phyloP scores from a whole-genome alignment of 2,888 invertebrate genomes.

The Lacanobia wlatinum region DNA sequence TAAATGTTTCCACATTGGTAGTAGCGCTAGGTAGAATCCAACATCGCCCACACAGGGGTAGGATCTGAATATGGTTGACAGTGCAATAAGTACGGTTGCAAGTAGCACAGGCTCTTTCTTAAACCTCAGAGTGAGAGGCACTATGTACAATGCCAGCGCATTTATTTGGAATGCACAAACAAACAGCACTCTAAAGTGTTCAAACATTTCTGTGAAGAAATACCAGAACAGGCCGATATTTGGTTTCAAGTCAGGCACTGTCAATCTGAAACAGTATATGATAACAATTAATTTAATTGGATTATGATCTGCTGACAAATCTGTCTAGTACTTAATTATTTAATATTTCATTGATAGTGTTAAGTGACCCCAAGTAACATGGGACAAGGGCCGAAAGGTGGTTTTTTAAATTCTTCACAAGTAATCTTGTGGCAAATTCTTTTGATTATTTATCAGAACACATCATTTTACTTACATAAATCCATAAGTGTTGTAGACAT shows the following conservation, averaged over 20 bases:
- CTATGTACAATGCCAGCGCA: slow-evolving; percentile 96
- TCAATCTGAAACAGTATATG: slow-evolving; percentile 92
- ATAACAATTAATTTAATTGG: slow-evolving; percentile 1
- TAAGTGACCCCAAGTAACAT: not conserved
- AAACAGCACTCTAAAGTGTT: slow-evolving; percentile 98
- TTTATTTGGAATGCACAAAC: slow-evolving; percentile 99
- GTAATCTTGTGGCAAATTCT: not conserved
- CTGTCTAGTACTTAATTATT: not conserved
- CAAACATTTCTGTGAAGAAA: slow-evolving; percentile 99
- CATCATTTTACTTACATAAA: slow-evolving; percentile 93
- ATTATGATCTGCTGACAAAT: slow-evolving; percentile 1
- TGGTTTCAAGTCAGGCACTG: slow-evolving; percentile 98
- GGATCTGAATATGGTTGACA: slow-evolving; percentile 97
- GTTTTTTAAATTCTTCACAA: not conserved
- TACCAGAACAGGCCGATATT: slow-evolving; percentile 99
- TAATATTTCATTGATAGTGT: not conserved
- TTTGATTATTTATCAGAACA: not conserved
- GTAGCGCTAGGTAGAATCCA: slow-evolving; percentile 96
- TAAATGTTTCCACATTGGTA: slow-evolving; percentile 97
- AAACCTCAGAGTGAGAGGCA: slow-evolving; percentile 96
- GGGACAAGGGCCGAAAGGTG: not conserved
- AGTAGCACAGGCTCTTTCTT: slow-evolving; percentile 95
- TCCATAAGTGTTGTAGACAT: slow-evolving; percentile 94
- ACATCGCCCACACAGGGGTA: slow-evolving; percentile 99
- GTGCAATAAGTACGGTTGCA: slow-evolving; percentile 94